Conservation (phyloP, 2,797 vertebrate species). For the Rachycentron canadum region DNA sequence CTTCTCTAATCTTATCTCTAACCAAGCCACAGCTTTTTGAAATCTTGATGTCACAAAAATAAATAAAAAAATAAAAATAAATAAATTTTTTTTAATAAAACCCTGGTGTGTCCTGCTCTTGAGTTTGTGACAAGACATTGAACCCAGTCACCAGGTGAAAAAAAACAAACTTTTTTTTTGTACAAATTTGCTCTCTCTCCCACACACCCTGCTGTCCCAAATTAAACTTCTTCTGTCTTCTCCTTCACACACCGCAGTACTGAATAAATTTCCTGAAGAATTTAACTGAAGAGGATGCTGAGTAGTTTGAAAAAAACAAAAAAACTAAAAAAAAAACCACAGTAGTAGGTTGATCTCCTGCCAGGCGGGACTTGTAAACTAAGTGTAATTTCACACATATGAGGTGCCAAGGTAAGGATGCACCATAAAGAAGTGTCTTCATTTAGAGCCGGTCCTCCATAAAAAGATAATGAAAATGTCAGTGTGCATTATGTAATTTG, state of each 20-base stretch:
- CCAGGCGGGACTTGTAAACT: conserved; percentile 7
- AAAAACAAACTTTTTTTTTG: conserved; percentile 14
- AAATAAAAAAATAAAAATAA: too few species aligned
- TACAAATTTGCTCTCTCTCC: not conserved
- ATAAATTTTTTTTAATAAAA: too few species aligned
- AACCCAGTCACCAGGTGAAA: not conserved
- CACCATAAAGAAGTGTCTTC: conserved; percentile 20
- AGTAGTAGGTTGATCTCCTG: conserved; percentile 6
- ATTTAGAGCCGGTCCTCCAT: conserved; percentile 35
- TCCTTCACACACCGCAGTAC: not conserved
- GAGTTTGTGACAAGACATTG: not conserved
- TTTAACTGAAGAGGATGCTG: conserved; percentile 1
- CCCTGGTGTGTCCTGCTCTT: not conserved
- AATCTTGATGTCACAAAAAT: too few species aligned
- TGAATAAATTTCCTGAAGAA: conserved; percentile 21
- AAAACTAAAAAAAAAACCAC: too few species aligned
- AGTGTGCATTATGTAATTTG: conserved; percentile 36
- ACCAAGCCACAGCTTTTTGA: too few species aligned
- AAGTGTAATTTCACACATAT: conserved; percentile 41
- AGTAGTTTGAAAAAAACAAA: conserved; percentile 1
- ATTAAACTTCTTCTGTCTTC: conserved; percentile 6
- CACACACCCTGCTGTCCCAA: conserved; percentile 10
- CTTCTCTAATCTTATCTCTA: too few species aligned
- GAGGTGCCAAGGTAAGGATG: conserved; percentile 26
- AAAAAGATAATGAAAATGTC: conserved; percentile 51